Conservation (phyloP, 2,113 vertebrate species). For the Gorsachius goisagi region DNA sequence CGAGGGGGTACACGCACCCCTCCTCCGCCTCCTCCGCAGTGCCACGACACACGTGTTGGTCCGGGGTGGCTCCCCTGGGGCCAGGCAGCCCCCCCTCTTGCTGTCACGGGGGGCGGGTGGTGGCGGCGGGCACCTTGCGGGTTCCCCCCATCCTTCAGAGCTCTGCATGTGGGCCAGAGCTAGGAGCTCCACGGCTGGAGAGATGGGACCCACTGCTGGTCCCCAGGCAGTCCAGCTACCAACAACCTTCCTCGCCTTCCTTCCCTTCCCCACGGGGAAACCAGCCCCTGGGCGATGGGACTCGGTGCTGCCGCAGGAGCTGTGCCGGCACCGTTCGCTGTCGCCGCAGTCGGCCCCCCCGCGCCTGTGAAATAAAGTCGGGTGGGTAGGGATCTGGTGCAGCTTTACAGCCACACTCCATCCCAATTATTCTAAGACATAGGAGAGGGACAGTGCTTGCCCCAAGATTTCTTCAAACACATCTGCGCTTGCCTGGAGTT, state of each 20-base stretch:
- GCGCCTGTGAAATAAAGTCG: neutral
- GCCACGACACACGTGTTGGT: accelerated
- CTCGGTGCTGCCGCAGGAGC: neutral
- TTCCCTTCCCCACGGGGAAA: neutral
- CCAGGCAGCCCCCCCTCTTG: neutral
- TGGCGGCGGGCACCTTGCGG: neutral
- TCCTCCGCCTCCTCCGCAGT: neutral
- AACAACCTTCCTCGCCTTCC: neutral
- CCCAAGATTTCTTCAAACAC: neutral
- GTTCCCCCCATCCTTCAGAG: neutral
- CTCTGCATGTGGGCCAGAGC: neutral
- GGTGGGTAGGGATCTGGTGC: neutral
- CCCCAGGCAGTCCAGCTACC: neutral
- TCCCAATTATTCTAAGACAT: neutral
- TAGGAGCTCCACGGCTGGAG: accelerated
- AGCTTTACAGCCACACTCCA: neutral
- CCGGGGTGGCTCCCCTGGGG: neutral
- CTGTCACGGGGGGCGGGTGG: neutral
- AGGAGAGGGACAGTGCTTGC: neutral
- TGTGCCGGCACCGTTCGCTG: neutral
- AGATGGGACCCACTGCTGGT: neutral
- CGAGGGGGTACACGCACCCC: accelerated
- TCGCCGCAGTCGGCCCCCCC: accelerated
- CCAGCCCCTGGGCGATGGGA: accelerated
- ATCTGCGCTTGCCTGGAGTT: neutral